Base-by-base conservation (phyloP, 2,797 vertebrate genomes). In the Amblyopsis hoosieri region DNA sequence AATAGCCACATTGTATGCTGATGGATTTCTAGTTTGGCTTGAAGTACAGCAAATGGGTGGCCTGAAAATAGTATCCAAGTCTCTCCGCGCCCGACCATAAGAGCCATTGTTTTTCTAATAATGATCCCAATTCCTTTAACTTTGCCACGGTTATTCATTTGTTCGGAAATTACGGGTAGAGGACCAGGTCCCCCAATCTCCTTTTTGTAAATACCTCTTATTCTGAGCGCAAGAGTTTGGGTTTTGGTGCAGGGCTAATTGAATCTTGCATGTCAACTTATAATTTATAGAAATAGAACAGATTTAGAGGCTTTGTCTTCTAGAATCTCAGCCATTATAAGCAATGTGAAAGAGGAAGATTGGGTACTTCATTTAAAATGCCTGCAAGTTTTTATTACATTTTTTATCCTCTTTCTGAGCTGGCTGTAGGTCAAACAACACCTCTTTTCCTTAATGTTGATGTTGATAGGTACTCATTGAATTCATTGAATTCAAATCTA, bases 321-420 rank as follows among this genome's bases (percentile, higher is more conserved):
- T 65, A 33, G 85, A 86, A 87, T 84, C 85, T 81, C 74, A 57
- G 81, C 88, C 80, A 84, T 23, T 90, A 86, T 33, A 12, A 72
- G 63, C 68, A 54, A 81, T 60, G 75, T 78, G 83, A 81, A 74
- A 77, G 65, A 72, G 79, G 80, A 82, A 77, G 79, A 87, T 88
- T 78, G 82, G 12, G 62, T 7, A 37, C 69, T 80, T 85, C 76
- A 85, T 85, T 80, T 70, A 59, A 23, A 23, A 23, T 23, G 23
- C 23, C 23, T 23, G 23, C 23, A 23, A 23, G 23, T 23, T 23
- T 23, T 23, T 23, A 23, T 23, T 23, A 3, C 23, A 23, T 23
- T 23, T 23, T 23, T 23, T 23, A 3, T 23, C 23, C 23, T 23
- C 23, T 23, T 23, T 23, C 23, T 23, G 23, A 3, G 23, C 23